Evolutionary conservation across 2,888 invertebrate species (phyloP).

Genomic region (Teleiodes luculella): DNA sequence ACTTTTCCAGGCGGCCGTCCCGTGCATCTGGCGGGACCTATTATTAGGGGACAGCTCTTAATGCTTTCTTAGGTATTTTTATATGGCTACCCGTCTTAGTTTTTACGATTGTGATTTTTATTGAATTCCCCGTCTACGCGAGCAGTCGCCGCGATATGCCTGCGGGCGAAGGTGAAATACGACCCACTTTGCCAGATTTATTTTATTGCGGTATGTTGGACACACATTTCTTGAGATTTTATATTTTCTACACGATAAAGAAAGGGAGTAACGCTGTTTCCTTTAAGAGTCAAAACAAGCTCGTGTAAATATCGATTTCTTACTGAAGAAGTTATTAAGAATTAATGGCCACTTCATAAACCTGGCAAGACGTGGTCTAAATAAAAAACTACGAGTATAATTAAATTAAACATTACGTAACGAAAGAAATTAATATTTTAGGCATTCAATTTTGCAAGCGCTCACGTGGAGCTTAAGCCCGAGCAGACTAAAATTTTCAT

Average conservation of each 20-base stretch:
- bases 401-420: too few relatives aligned
- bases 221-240: conserved; percentile 47
- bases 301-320: background rate
- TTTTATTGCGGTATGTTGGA: conserved; percentile 63
- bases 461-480: conserved; percentile 5
- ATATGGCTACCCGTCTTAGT: conserved; percentile 71
- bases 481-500: conserved; percentile 20
- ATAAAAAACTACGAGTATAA: too few relatives aligned
- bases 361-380: too few relatives aligned
- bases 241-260: conserved; percentile 41
- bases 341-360: background rate
- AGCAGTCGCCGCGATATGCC: conserved; percentile 49
- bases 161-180: conserved; percentile 71
- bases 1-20: conserved; percentile 75
- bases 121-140: conserved; percentile 59
- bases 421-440: too few relatives aligned
- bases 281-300: conserved; percentile 7
- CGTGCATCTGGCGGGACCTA: conserved; percentile 77
- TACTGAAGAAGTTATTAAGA: background rate
- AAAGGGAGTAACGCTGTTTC: conserved; percentile 17
- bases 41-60: conserved; percentile 76
- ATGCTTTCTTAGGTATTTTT: conserved; percentile 76
- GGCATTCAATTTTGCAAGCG: conserved; percentile 1
- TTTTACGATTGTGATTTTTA: conserved; percentile 78
- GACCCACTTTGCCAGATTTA: conserved; percentile 69